Percentiles rank a stretch among this genome's conserved stretches.
These are phyloP conservation scores for Dasypolia templi DNA, from an alignment of 2,888 invertebrate genomes.

Conservation along the genomic window DNA sequence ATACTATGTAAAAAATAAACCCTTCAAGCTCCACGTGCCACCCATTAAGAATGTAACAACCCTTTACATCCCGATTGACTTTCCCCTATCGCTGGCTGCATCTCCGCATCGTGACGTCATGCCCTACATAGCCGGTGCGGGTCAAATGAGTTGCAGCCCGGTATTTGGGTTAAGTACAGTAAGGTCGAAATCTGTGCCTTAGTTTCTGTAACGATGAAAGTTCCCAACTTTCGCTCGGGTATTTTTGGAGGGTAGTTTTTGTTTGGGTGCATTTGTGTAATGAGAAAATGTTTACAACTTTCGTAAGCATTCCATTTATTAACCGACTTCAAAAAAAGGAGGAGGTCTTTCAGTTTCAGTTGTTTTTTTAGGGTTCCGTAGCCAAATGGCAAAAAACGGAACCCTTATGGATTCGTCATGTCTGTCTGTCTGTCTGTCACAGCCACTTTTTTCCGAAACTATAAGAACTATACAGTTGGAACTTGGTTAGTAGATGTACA, in stretches of 20 bases:
- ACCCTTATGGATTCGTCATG: no score
- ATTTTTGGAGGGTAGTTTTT: constrained; percentile 41
- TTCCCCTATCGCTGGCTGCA: constrained; percentile 63
- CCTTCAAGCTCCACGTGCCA: constrained; percentile 15
- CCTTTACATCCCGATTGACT: constrained; percentile 53
- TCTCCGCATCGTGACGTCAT: constrained; percentile 70
- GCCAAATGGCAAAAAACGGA: no score
- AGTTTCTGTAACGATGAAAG: constrained; percentile 47
- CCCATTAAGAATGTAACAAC: constrained; percentile 15
- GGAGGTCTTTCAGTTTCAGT: no score
- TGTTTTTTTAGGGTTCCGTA: no score
- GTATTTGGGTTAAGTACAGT: constrained; percentile 66
- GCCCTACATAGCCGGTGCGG: constrained; percentile 66
- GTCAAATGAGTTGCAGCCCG: constrained; percentile 66
- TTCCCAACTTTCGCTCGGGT: constrained; percentile 45
- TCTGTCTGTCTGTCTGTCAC: no score
- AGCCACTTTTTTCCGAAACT: no score
- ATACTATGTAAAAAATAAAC: constrained; percentile 21
- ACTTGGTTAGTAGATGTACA: no score
- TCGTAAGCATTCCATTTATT: neutral
- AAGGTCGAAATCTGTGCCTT: constrained; percentile 53
- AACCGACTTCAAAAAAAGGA: no score
- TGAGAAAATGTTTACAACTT: constrained; percentile 18
- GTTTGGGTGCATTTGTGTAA: constrained; percentile 33
- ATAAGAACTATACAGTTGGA: no score